Evolutionary conservation across 1,140 invertebrate genomes (phyloP).

Genomic region (Stenopsyche tienmushanensis): DNA sequence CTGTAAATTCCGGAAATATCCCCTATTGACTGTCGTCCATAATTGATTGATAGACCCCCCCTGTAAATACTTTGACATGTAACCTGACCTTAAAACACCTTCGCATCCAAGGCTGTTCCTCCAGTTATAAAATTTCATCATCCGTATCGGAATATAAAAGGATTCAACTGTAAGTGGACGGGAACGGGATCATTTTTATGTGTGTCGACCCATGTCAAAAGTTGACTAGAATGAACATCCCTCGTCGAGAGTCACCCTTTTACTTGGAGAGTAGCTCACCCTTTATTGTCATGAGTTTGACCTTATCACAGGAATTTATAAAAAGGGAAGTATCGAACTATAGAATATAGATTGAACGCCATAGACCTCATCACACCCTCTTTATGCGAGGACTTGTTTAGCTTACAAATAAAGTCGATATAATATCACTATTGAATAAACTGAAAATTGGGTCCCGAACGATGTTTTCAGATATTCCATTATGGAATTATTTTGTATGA

Average conservation of each 20-base stretch:
- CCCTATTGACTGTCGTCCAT: background rate
- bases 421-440: no score
- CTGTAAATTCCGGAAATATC: background rate
- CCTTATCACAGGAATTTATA: constrained; percentile 25
- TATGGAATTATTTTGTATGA: no score
- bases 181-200: constrained; percentile 28
- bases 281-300: constrained; percentile 26
- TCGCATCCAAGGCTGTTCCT: background rate
- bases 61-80: background rate
- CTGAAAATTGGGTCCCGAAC: no score
- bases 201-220: constrained; percentile 36
- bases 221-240: constrained; percentile 30
- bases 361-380: background rate
- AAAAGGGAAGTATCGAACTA: background rate
- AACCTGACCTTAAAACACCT: background rate
- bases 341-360: constrained; percentile 5
- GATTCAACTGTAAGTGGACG: constrained; percentile 10
- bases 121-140: constrained; percentile 22
- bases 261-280: constrained; percentile 9
- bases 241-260: constrained; percentile 13
- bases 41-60: background rate
- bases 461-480: no score
- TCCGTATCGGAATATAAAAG: constrained; percentile 7
- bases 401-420: no score
- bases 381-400: no score